Evolutionary conservation across 1,140 invertebrate species (phyloP), one percentile per base, ranked within the genome.

Genomic region (Physella acuta): DNA sequence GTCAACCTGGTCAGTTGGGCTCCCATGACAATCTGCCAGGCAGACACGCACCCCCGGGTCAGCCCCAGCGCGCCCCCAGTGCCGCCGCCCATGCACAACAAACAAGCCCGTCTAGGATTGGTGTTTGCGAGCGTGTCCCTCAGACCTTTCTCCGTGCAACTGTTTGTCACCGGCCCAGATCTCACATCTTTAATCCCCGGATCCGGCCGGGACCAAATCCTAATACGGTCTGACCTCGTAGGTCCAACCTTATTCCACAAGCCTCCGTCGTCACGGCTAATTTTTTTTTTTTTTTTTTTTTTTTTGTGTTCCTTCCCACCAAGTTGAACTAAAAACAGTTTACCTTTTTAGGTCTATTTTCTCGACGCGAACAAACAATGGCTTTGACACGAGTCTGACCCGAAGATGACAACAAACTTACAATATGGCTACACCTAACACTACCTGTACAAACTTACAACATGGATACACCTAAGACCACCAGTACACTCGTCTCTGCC

Each of bases 91-190:
- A 60, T 60, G 58, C 30, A 60, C 36, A 61, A 44, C 59, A 61
- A 61, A 61, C 59, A 61, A 61, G 3, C 26, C 39, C 36, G 24
- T 20, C 39, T 11, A 20, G 8, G 8, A 8, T 8, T 20, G 39
- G 8, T 61, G 36, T 61, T 61, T 61, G 59, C 34, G 59, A 39
- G 59, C 59, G 59, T 61, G 59, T 61, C 59, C 30, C 20, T 39
- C 0, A 34, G 59, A 28, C 33, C 28, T 61, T 44, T 24, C 24
- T 34, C 28, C 59, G 39, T 14, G 59, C 59, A 61, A 61, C 59
- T 37, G 16, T 61, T 39, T 61, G 59, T 61, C 20, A 61, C 59
- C 39, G 36, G 28, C 17, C 36, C 39, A 61, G 59, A 61, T 39
- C 39, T 61, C 59, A 33, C 59, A 61, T 39, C 36, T 36, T 36